Evolutionary conservation across 1,140 invertebrate genomes (phyloP).

Genomic region (Apocrypta bakeri): DNA sequence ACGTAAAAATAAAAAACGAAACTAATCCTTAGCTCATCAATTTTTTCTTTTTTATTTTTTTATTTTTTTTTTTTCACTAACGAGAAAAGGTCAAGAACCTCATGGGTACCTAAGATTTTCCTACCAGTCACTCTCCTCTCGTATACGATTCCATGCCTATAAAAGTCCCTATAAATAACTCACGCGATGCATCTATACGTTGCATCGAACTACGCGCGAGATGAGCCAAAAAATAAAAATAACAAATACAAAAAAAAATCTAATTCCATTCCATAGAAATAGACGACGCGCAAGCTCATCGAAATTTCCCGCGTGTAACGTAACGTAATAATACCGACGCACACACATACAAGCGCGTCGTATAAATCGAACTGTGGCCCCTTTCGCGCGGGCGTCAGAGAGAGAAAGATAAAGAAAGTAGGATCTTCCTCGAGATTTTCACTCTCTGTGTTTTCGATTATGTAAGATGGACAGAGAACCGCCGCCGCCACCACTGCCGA

Average conservation of each 20-base stretch:
- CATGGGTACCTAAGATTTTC: not conserved
- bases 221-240: not conserved
- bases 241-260: not conserved
- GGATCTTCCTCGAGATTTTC: conserved; percentile 67
- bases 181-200: not conserved
- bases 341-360: not conserved
- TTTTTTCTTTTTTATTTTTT: too few species aligned
- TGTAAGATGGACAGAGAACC: conserved; percentile 59
- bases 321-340: too few species aligned
- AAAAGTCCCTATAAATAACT: not conserved
- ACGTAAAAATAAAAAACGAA: too few species aligned
- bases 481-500: not conserved
- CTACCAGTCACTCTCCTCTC: not conserved
- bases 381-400: not conserved
- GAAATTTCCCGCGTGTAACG: too few species aligned
- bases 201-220: too few species aligned
- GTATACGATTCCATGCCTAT: not conserved
- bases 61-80: not conserved
- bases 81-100: not conserved
- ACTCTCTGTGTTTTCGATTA: conserved; percentile 72
- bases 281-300: too few species aligned
- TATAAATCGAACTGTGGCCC: not conserved
- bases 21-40: too few species aligned
- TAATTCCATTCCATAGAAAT: too few species aligned
- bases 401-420: conserved; percentile 58